These are phyloP conservation scores for Channa maculata DNA, from an alignment of 2,113 vertebrate species.

Conservation along the genomic window DNA sequence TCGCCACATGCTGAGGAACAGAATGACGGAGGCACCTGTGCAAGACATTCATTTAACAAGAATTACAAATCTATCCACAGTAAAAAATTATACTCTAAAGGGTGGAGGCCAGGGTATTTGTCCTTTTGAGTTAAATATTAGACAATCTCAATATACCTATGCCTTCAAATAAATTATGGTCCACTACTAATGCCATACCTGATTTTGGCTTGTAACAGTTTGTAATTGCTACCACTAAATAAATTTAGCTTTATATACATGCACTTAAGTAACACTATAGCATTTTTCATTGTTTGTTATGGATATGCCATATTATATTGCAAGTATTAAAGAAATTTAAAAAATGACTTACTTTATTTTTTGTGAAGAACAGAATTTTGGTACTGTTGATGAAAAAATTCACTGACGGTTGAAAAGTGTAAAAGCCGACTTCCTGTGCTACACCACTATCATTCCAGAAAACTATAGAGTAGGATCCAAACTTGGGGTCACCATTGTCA, in stretches of 20 bases:
- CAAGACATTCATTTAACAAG: not conserved
- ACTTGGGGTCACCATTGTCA: conserved; percentile 71
- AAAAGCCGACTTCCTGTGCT: conserved; percentile 78
- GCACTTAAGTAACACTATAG: too few species aligned
- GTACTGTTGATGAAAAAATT: conserved; percentile 73
- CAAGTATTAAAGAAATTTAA: not conserved
- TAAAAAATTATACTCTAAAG: not conserved
- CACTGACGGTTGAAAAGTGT: conserved; percentile 51
- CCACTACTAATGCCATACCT: too few species aligned
- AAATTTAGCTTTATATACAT: too few species aligned
- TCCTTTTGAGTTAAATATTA: too few species aligned
- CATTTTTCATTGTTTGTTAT: too few species aligned
- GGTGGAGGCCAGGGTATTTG: not conserved
- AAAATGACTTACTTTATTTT: conserved; percentile 54
- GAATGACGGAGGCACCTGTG: conserved; percentile 56
- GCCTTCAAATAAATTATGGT: too few species aligned
- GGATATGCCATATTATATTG: not conserved
- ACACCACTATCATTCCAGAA: conserved; percentile 81
- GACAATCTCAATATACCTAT: too few species aligned
- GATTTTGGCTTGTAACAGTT: too few species aligned
- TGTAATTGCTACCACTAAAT: too few species aligned
- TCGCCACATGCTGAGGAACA: conserved; percentile 56
- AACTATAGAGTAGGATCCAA: conserved; percentile 79
- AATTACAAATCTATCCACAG: not conserved
- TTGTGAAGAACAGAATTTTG: conserved; percentile 80